Base-by-base conservation (phyloP, 2,113 vertebrate genomes). In the Gallinago media region DNA sequence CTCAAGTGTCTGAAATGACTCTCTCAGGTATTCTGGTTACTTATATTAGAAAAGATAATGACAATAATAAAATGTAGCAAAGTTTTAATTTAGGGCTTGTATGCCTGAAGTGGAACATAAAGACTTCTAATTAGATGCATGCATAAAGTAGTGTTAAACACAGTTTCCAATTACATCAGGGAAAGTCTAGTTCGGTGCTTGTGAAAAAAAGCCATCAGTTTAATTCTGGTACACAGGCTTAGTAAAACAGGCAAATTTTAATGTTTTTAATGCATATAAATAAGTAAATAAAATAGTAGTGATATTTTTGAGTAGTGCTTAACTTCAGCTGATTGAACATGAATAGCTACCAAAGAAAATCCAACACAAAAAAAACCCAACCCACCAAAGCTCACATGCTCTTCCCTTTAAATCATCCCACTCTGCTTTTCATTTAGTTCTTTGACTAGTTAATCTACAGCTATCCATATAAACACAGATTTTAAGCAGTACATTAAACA, bases 331-430 rank as follows among this genome's bases (percentile, higher is more conserved):
- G 55, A 56, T 31, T 93, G 79, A 92, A 68, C 20, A 29, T 11
- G 1, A 85, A 52, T 15, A 73, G 19, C 11, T 54, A 79, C 1
- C 2, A 49, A 86, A 73, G 40, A 83, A 58, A 77, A n/a, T 5
- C 1, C 26, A 55, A 6, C 4, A 75, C 55, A 29, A 5, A n/a
- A n/a, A 42, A 15, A 4, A n/a, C 3, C 5, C 9, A 10, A 54
- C 52, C 26, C 44, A 7, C 2, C 29, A 38, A 55, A 83, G 23
- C 26, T 72, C 6, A 32, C 18, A 38, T 14, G 12, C 11, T 67
- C 12, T 78, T 18, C 12, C 12, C 31, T 23, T 65, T 85, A 68
- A 68, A 78, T 15, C 27, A 66, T 0, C 14, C 3, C 6, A 85
- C 9, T 67, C 22, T 50, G 21, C 34, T 67, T 78, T 71, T 72